Conservation (phyloP, 2,113 vertebrate species). For the Oceanodroma tethys region DNA sequence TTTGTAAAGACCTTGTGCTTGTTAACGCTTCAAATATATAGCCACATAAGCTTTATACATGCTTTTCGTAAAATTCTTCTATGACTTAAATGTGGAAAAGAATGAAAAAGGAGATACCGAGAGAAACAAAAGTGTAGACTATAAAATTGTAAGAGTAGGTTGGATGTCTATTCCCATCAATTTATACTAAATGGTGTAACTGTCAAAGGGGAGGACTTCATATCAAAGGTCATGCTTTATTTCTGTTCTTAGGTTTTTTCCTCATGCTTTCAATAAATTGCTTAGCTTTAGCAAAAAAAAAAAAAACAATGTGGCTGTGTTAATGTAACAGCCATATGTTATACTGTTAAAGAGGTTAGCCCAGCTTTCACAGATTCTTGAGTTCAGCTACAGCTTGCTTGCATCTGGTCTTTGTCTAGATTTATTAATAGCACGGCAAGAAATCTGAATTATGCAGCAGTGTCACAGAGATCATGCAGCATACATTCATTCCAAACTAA, state of each 20-base stretch:
- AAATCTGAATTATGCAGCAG: slow-evolving; percentile 38
- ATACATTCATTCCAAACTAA: background rate
- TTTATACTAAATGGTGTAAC: background rate
- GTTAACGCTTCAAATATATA: background rate
- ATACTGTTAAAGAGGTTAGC: slow-evolving; percentile 37
- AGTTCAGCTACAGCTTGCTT: slow-evolving; percentile 43
- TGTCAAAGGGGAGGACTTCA: background rate
- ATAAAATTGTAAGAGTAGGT: background rate
- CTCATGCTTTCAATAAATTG: slow-evolving; percentile 44
- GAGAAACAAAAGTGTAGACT: background rate
- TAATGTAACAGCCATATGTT: slow-evolving; percentile 63
- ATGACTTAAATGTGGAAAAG: background rate
- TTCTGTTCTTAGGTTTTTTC: background rate
- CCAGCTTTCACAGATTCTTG: slow-evolving; percentile 52
- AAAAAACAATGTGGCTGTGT: background rate
- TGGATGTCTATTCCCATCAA: background rate
- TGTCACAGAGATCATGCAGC: slow-evolving; percentile 41
- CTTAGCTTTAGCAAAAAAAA: background rate
- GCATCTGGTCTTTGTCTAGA: slow-evolving; percentile 64
- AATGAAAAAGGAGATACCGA: background rate
- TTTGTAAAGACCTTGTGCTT: background rate
- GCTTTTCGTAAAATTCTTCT: background rate
- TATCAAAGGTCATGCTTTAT: slow-evolving; percentile 33
- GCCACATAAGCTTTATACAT: background rate
- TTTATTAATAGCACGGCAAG: slow-evolving; percentile 64